Percentiles rank a stretch among this genome's conserved stretches.
Conservation (phyloP, 2,888 invertebrate species). For the Conomelus anceps region DNA sequence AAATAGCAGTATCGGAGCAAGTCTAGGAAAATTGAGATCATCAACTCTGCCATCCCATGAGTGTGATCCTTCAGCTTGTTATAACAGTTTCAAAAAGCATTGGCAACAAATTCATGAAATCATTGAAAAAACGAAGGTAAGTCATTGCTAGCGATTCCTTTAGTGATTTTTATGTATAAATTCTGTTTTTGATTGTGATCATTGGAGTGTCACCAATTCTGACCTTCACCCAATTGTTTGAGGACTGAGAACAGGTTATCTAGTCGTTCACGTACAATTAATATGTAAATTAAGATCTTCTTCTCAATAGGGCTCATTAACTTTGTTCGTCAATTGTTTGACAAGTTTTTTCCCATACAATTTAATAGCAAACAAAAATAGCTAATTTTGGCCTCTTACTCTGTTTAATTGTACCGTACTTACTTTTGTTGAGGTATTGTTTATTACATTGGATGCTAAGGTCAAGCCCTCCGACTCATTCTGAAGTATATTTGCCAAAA, state of each 20-base stretch:
- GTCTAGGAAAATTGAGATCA: conserved; percentile 53
- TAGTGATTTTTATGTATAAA: conserved; percentile 16
- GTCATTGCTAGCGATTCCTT: neutral
- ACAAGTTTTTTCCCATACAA: too few species aligned
- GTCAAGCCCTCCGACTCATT: too few species aligned
- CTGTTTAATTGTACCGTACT: too few species aligned
- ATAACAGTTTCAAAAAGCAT: conserved; percentile 87
- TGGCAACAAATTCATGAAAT: conserved; percentile 89
- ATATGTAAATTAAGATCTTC: neutral
- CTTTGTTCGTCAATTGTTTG: neutral
- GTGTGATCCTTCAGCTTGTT: conserved; percentile 83
- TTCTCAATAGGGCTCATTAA: neutral
- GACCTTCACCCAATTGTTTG: neutral
- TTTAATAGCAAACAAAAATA: too few species aligned
- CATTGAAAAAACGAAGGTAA: conserved; percentile 64
- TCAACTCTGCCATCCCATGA: conserved; percentile 61
- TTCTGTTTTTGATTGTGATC: conserved; percentile 18
- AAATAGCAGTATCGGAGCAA: conserved; percentile 52
- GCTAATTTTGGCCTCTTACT: too few species aligned
- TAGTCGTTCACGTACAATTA: neutral
- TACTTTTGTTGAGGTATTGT: too few species aligned
- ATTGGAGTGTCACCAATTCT: neutral
- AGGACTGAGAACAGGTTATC: neutral
- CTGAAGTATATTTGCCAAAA: too few species aligned
- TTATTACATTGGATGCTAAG: too few species aligned